These are phyloP conservation scores for Gambelia wislizenii DNA, from an alignment of 2,797 vertebrate genomes.

Conservation along the genomic window DNA sequence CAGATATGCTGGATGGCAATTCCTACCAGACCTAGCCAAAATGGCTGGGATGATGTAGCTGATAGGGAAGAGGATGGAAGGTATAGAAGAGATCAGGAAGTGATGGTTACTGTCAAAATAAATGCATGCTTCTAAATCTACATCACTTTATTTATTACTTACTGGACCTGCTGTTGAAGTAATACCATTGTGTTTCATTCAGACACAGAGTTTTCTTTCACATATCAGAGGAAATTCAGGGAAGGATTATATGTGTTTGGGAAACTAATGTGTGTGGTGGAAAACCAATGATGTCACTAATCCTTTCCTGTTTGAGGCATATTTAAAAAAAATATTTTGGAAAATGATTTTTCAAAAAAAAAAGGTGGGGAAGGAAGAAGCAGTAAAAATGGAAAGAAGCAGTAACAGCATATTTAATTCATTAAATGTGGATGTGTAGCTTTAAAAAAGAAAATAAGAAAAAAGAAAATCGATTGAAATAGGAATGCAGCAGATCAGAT, in stretches of 20 bases:
- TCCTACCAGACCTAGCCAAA: background rate
- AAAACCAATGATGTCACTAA: background rate
- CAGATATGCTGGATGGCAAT: background rate
- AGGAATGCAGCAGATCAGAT: background rate
- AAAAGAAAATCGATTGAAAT: background rate
- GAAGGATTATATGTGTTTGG: background rate
- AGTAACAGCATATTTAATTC: background rate
- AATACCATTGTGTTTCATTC: background rate
- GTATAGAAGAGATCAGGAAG: background rate
- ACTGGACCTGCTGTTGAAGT: background rate
- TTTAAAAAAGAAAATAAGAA: background rate
- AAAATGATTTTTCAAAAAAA: background rate
- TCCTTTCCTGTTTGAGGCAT: too few relatives aligned
- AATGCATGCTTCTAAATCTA: background rate
- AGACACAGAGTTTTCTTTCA: background rate
- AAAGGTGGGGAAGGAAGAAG: too few relatives aligned
- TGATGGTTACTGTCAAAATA: background rate
- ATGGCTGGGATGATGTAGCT: background rate
- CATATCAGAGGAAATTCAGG: background rate
- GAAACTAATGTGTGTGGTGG: background rate
- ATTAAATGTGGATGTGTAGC: background rate
- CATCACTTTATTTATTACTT: background rate
- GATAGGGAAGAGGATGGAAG: background rate
- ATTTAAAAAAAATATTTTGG: background rate
- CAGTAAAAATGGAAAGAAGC: too few relatives aligned